Evolutionary conservation across 2,797 vertebrate genomes (phyloP), one percentile per base, ranked within the genome.

Genomic region (Molothrus aeneus): DNA sequence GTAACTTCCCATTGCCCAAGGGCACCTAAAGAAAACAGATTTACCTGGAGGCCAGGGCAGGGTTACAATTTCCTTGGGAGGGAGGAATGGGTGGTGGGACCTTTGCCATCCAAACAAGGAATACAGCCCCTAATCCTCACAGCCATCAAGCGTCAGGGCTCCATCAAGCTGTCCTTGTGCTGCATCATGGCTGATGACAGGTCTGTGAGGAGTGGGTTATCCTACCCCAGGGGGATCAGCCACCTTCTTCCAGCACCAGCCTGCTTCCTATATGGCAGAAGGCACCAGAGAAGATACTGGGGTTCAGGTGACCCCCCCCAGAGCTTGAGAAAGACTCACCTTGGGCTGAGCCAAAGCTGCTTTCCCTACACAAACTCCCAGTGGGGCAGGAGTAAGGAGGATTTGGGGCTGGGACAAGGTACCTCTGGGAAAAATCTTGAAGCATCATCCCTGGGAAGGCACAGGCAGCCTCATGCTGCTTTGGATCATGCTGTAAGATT

Each of bases 1-100:
- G 92, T 43, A 92, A 96, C 54, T 88, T 95, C 82, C 80, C 66
- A 13, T 95, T 95, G 73, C 95, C 80, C 86, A 93, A 95, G 73
- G 90, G 47, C 47, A 48, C 13, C 22, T 22, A 40, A 80, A 92
- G 75, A 69, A 71, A 92, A 72, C 38, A 42, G 40, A 61, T 90
- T 78, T 81, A 29, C 28, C 15, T 4, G 2, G 50, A 36, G 43
- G 8, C 2, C 14, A 17, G 34, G 21, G 13, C n/a, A 38, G 29
- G 54, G 64, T 31, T 18, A 24, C 11, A 17, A 1, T 8, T 54
- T 81, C 47, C 36, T 63, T 47, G 14, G 10, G n/a, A 71, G 45
- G 38, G 15, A 65, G 38, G 26, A 53, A 42, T 0, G 31, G 34
- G 10, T 81, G 21, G 12, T 31, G 28, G 74, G 29, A 16, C 21